Evolutionary conservation across 2,888 invertebrate genomes (phyloP).

Genomic region (Tetranychus piercei): DNA sequence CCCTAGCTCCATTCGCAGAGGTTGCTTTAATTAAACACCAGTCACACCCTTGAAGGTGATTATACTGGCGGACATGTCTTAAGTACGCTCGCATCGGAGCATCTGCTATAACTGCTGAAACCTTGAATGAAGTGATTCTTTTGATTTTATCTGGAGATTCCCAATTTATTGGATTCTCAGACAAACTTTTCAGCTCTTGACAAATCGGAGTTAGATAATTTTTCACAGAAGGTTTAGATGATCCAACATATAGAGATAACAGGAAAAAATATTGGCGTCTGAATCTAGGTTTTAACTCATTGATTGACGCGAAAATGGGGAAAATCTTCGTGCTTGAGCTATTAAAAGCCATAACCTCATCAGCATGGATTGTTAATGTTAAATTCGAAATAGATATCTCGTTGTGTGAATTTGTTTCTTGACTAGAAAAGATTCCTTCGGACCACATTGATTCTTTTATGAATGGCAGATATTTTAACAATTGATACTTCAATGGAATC

Average conservation of each 20-base stretch:
- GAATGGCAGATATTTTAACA: not conserved
- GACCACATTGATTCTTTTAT: too few relatives aligned
- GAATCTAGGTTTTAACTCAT: too few relatives aligned
- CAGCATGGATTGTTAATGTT: not conserved
- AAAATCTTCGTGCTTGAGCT: not conserved
- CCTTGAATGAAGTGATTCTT: not conserved
- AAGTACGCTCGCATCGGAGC: slow-evolving; percentile 2
- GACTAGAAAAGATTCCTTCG: too few relatives aligned
- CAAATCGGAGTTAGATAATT: too few relatives aligned
- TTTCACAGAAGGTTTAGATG: too few relatives aligned
- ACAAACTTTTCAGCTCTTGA: not conserved
- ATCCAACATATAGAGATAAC: too few relatives aligned
- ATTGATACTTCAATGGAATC: not conserved
- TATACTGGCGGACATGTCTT: not conserved
- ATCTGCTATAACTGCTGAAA: not conserved
- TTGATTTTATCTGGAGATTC: not conserved
- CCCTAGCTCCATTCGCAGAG: not conserved
- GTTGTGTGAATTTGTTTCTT: too few relatives aligned
- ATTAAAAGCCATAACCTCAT: not conserved
- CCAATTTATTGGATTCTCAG: not conserved
- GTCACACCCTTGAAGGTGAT: not conserved
- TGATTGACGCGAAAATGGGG: not conserved
- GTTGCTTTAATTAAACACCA: slow-evolving; percentile 2
- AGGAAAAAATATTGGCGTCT: too few relatives aligned
- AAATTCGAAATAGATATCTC: not conserved